phyloP scores from a whole-genome alignment of 2,797 vertebrate species.

The Girardinus metallicus region DNA sequence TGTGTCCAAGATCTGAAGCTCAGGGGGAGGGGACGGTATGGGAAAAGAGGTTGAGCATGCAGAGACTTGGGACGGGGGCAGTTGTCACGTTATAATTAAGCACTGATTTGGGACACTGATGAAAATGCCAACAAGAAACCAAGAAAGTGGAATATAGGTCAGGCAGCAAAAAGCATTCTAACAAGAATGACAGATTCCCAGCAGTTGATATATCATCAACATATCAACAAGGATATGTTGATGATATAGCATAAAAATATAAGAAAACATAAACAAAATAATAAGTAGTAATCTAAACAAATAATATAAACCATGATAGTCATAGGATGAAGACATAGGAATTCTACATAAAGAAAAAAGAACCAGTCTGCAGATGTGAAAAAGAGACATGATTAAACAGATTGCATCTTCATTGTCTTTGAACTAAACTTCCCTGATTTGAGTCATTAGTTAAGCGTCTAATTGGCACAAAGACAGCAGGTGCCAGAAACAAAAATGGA shows the following conservation, averaged over 20 bases:
- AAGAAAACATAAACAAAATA: neutral
- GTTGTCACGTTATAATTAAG: constrained; percentile 67
- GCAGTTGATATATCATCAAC: no score
- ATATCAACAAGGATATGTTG: no score
- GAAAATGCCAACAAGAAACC: constrained; percentile 65
- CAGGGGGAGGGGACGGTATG: neutral
- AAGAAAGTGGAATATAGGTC: constrained; percentile 68
- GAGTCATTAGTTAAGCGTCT: constrained; percentile 52
- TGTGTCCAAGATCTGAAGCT: constrained; percentile 41
- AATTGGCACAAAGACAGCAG: constrained; percentile 52
- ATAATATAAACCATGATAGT: neutral
- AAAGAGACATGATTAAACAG: constrained; percentile 31
- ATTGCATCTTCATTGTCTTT: constrained; percentile 45
- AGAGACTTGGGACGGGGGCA: neutral
- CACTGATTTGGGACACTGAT: constrained; percentile 71
- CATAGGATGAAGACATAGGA: neutral
- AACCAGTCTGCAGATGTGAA: neutral
- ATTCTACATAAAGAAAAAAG: neutral
- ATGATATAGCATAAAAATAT: neutral
- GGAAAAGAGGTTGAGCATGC: constrained; percentile 5
- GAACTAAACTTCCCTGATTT: constrained; percentile 59
- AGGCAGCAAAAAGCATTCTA: constrained; percentile 34
- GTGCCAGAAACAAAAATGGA: constrained; percentile 10
- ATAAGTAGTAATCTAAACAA: neutral
- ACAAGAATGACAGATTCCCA: constrained; percentile 51